These are phyloP conservation scores for Mormyrus hasselquistii DNA, from an alignment of 2,797 vertebrate species.

Conservation along the genomic window DNA sequence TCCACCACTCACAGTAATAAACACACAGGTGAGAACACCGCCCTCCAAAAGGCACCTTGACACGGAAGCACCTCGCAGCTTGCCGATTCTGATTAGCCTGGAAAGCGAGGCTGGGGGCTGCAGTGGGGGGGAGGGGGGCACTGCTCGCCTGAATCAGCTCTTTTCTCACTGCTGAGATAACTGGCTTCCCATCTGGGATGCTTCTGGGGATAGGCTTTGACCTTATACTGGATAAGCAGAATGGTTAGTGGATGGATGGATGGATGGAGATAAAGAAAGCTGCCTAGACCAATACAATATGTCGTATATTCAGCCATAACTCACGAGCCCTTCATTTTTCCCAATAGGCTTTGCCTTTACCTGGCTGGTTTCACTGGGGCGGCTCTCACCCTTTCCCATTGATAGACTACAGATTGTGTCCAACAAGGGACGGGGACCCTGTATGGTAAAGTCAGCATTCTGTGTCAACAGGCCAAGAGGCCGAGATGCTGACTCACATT, in stretches of 20 bases:
- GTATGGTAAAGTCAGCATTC: background rate
- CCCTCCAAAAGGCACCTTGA: background rate
- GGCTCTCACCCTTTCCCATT: background rate
- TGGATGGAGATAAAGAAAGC: background rate
- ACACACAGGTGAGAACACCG: slow-evolving; percentile 38
- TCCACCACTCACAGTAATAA: slow-evolving; percentile 43
- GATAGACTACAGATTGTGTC: background rate
- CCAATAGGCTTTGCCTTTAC: background rate
- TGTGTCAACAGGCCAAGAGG: background rate
- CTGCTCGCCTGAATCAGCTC: background rate
- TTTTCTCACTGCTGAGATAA: background rate
- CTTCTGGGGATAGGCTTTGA: background rate
- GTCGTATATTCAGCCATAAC: background rate
- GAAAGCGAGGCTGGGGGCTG: background rate
- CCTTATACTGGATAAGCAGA: background rate
- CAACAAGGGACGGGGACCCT: background rate
- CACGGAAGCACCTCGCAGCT: background rate
- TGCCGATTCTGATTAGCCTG: background rate
- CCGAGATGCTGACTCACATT: background rate
- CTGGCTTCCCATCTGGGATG: background rate
- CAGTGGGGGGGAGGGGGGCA: background rate
- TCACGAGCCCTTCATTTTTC: background rate
- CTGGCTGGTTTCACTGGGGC: background rate
- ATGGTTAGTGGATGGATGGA: background rate
- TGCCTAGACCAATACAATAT: background rate